Evolutionary conservation across 1,140 invertebrate species (phyloP).

Genomic region (Cyclina sinensis): DNA sequence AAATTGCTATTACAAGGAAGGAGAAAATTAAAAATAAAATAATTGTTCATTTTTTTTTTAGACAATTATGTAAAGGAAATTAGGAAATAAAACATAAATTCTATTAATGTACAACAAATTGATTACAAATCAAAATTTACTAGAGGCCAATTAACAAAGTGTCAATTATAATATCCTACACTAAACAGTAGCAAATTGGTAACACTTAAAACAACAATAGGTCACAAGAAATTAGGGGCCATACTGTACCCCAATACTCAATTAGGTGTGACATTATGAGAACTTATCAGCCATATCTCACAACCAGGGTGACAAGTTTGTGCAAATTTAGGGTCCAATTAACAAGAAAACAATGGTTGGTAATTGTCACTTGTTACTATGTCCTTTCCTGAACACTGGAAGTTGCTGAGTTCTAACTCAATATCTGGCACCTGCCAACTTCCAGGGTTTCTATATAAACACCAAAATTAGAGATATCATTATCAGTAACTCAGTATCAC

Average conservation of each 20-base stretch:
- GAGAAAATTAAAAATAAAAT: no score
- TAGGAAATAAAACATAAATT: conserved; percentile 14
- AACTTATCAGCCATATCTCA: conserved; percentile 36
- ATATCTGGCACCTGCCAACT: conserved; percentile 37
- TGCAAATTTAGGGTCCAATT: neutral
- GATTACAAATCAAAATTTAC: conserved; percentile 28
- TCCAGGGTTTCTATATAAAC: conserved; percentile 28
- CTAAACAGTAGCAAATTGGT: neutral
- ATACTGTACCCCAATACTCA: conserved; percentile 19
- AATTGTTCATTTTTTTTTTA: no score
- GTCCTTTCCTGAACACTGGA: neutral
- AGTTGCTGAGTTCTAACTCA: conserved; percentile 26
- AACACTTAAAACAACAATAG: conserved; percentile 22
- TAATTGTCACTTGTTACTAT: conserved; percentile 21
- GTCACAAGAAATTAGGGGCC: conserved; percentile 18
- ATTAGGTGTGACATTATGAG: conserved; percentile 52
- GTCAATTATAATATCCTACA: conserved; percentile 37
- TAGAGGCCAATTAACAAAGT: conserved; percentile 43
- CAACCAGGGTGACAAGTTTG: conserved; percentile 47
- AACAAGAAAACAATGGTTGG: conserved; percentile 30
- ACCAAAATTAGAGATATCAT: neutral
- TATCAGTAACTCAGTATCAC: conserved; percentile 21
- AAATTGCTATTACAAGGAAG: no score
- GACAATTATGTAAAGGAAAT: neutral
- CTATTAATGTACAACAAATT: neutral